Evolutionary conservation across 1,140 invertebrate genomes (phyloP).

Genomic region (Helicoverpa armigera): DNA sequence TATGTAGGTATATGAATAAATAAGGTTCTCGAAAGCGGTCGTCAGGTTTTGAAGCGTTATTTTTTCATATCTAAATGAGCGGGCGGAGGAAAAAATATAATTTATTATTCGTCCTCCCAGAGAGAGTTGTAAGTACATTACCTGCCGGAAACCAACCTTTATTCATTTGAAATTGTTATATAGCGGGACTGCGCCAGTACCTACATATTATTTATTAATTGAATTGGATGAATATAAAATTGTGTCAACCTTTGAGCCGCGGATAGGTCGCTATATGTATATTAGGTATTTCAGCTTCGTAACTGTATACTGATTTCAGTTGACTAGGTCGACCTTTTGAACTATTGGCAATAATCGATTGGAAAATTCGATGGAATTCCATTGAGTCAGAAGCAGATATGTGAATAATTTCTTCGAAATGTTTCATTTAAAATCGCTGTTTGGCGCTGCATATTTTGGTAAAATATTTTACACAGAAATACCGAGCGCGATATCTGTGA

Average conservation of each 20-base stretch:
- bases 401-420: not conserved
- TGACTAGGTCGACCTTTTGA: not conserved
- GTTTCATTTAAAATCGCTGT: not conserved
- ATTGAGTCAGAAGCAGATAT: not conserved
- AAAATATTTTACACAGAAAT: conserved; percentile 28
- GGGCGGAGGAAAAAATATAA: conserved; percentile 60
- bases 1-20: conserved; percentile 50
- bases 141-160: conserved; percentile 61
- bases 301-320: not conserved
- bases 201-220: conserved; percentile 37
- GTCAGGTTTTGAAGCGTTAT: conserved; percentile 48
- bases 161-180: conserved; percentile 64
- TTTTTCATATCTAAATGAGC: conserved; percentile 70
- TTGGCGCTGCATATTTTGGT: not conserved
- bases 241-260: conserved; percentile 19
- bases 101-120: conserved; percentile 63
- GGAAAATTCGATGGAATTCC: not conserved
- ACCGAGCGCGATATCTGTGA: not conserved
- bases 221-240: conserved; percentile 12
- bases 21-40: conserved; percentile 44
- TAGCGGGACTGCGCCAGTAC: conserved; percentile 40
- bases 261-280: not conserved
- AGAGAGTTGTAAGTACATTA: conserved; percentile 59
- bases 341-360: not conserved
- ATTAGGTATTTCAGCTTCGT: not conserved